Percentiles rank a stretch among this genome's conserved stretches.
Conservation (phyloP, 1,140 invertebrate species). For the Sycophila sp. region DNA sequence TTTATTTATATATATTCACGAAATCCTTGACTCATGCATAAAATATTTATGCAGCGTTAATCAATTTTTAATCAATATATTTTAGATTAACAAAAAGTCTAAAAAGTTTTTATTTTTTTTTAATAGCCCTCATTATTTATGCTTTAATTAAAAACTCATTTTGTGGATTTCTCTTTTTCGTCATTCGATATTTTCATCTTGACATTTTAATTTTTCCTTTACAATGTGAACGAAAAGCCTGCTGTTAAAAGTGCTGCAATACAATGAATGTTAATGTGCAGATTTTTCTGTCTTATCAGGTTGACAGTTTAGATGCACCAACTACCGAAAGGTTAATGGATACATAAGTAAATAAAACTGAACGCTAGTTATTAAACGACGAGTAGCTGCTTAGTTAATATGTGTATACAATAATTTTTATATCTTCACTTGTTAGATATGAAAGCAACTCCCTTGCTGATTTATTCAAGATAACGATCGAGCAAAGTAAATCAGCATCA, state of each 20-base stretch:
- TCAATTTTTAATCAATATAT: slow-evolving; percentile 3
- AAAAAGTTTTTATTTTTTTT: not conserved
- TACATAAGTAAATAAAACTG: slow-evolving; percentile 53
- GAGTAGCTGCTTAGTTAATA: slow-evolving; percentile 53
- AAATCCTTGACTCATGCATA: slow-evolving; percentile 7
- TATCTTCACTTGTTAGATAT: slow-evolving; percentile 55
- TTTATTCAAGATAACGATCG: slow-evolving; percentile 20
- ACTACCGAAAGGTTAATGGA: slow-evolving; percentile 46
- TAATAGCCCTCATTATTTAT: not conserved
- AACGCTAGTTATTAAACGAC: slow-evolving; percentile 57
- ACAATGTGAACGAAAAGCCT: slow-evolving; percentile 6
- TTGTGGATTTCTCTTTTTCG: slow-evolving; percentile 20
- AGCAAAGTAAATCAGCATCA: slow-evolving; percentile 1
- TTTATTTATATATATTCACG: slow-evolving; percentile 25
- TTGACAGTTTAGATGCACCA: slow-evolving; percentile 27
- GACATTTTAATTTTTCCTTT: slow-evolving; percentile 17
- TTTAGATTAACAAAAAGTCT: not conserved
- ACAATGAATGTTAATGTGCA: slow-evolving; percentile 50
- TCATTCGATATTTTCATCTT: slow-evolving; percentile 21
- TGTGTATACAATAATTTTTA: slow-evolving; percentile 57
- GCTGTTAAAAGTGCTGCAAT: slow-evolving; percentile 47
- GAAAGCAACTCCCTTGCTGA: slow-evolving; percentile 41
- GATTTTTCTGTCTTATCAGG: slow-evolving; percentile 53
- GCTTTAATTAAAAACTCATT: slow-evolving; percentile 10
- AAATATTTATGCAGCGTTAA: slow-evolving; percentile 24